Conservation (phyloP, 2,797 vertebrate genomes). For the Pseudotriccus pelzelni region DNA sequence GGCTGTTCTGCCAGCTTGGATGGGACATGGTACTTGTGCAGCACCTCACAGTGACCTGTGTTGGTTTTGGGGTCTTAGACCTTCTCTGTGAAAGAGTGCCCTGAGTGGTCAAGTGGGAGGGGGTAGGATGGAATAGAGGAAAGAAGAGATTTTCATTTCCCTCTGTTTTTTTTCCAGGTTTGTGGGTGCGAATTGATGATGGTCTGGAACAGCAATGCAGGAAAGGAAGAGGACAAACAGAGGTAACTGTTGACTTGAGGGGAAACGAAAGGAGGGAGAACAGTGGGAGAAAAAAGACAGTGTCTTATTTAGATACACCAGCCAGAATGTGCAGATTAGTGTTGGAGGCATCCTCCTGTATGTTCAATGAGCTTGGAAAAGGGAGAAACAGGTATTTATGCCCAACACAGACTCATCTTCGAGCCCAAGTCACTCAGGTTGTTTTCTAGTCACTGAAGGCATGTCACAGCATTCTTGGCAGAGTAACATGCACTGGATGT, state of each 20-base stretch:
- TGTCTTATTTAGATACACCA: background rate
- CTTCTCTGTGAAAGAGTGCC: background rate
- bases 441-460: background rate
- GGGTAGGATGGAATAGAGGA: background rate
- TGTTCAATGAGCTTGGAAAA: background rate
- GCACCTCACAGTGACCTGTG: background rate
- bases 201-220: background rate
- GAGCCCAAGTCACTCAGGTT: background rate
- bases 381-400: background rate
- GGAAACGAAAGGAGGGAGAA: background rate
- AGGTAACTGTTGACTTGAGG: background rate
- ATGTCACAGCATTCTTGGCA: background rate
- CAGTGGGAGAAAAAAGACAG: background rate
- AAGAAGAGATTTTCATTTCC: background rate
- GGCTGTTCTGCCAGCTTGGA: background rate
- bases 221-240: background rate
- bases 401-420: background rate
- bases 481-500: background rate
- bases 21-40: background rate
- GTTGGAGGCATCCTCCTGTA: background rate
- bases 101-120: background rate
- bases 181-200: background rate
- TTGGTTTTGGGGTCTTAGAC: background rate
- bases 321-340: background rate
- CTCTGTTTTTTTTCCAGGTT: background rate